Evolutionary conservation across 2,888 invertebrate genomes (phyloP).

Genomic region (Rotaria socialis): DNA sequence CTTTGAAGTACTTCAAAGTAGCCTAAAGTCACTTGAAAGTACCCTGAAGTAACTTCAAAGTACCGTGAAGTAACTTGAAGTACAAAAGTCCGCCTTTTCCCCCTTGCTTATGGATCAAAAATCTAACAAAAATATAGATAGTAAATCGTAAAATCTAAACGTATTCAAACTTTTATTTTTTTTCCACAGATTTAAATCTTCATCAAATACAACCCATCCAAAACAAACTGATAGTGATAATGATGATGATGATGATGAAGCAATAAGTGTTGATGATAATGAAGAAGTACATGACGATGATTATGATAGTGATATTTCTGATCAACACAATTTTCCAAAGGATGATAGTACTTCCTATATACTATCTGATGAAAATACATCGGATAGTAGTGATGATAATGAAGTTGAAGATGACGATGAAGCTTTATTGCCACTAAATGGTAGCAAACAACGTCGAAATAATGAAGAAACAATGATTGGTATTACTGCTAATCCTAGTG

Average conservation of each 20-base stretch:
- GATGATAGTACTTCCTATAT: neutral
- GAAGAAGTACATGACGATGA: neutral
- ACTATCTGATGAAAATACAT: neutral
- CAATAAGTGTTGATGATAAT: neutral
- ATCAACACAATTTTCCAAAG: neutral
- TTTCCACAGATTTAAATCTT: neutral
- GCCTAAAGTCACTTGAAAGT: no score
- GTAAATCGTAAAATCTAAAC: no score
- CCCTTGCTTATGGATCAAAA: no score
- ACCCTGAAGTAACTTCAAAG: no score
- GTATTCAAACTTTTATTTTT: no score
- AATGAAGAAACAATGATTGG: neutral
- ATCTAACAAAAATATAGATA: no score
- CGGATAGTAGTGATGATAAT: neutral
- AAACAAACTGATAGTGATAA: neutral
- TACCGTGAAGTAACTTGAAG: no score
- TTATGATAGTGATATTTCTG: neutral
- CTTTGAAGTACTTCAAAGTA: no score
- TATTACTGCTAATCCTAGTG: neutral
- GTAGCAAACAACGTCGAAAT: neutral
- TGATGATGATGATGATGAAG: neutral
- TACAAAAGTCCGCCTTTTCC: no score
- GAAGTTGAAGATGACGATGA: neutral
- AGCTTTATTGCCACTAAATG: neutral
- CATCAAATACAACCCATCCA: neutral